Evolutionary conservation across 1,140 invertebrate genomes (phyloP), one percentile per base, ranked within the genome.

Genomic region (Eupeodes corollae): DNA sequence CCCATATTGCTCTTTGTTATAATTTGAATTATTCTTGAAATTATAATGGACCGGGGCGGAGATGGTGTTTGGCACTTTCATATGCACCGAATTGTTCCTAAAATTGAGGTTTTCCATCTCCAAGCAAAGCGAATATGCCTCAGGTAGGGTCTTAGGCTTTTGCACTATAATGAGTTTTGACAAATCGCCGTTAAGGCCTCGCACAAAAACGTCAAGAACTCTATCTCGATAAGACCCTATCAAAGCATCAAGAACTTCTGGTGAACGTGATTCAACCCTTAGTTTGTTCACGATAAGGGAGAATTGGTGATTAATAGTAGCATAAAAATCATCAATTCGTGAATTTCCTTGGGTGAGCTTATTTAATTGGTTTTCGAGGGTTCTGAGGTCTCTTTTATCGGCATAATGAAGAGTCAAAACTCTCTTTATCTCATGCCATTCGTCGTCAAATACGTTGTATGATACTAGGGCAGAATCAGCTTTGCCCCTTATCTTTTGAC

Each of bases 131-230:
- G n/a, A n/a, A n/a, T n/a, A n/a, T n/a, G n/a, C n/a, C n/a, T n/a
- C n/a, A n/a, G 43, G 43, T 18, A 50, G 26, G 12, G 26, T 15
- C 31, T 16, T 26, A 5, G 49, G 49, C 16, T 51, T 46, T 18
- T 33, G 19, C 5, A 51, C 48, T 11, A 10, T 30, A 21, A 51
- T 21, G 6, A 48, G 46, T 5, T 40, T 18, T 26, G 49, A 42
- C 39, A 50, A 19, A 33, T 50, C 43, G 18, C 48, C 48, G 13
- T 50, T 50, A 14, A 50, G 44, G 12, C 49, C 46, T 26, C 49
- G 19, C 8, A 51, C 31, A n/a, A 51, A 51, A 5, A 46, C 37
- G 21, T 48, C 46, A 11, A 51, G 46, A 10, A 41, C 42, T 30
- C 48, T 51, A 18, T 46, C 49, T 12, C 49, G 10, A 33, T 50